Percentiles rank a stretch among this genome's conserved stretches.
These are phyloP conservation scores for Ceratina japonica DNA, from an alignment of 1,140 invertebrate species.

Conservation along the genomic window DNA sequence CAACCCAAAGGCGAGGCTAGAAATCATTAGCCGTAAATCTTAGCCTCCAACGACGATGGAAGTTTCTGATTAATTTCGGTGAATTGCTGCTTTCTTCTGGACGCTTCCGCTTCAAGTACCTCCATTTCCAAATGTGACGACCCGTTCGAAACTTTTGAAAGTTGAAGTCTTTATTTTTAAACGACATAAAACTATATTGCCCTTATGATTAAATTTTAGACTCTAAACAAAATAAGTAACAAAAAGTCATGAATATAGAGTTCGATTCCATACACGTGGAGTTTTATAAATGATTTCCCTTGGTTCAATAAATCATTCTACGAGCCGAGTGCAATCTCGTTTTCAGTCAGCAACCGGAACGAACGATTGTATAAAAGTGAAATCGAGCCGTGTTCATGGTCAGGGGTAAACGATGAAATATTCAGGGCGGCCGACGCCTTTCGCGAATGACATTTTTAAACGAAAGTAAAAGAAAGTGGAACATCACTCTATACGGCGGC, in stretches of 20 bases:
- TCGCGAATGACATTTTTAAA: constrained; percentile 15
- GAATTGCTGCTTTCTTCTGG: no score
- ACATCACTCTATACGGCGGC: constrained; percentile 56
- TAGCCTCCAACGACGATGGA: neutral
- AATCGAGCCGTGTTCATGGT: constrained; percentile 29
- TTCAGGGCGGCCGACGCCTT: constrained; percentile 9
- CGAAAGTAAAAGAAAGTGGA: constrained; percentile 49
- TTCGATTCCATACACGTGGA: constrained; percentile 14
- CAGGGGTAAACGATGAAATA: constrained; percentile 32
- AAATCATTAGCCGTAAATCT: constrained; percentile 5
- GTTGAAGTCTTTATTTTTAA: neutral
- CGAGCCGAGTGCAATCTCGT: neutral
- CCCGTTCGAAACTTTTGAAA: neutral
- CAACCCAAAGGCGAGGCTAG: neutral
- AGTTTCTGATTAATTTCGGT: constrained; percentile 7
- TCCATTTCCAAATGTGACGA: no score
- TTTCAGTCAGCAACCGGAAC: neutral
- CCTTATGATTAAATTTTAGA: neutral
- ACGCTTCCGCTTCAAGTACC: no score
- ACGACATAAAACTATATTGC: neutral
- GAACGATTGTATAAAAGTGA: constrained; percentile 26
- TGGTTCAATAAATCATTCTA: constrained; percentile 32
- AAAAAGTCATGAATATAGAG: neutral
- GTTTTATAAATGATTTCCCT: neutral
- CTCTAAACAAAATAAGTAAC: neutral